Conservation (phyloP, 1,140 invertebrate genomes). For the Solenopsis invicta region DNA sequence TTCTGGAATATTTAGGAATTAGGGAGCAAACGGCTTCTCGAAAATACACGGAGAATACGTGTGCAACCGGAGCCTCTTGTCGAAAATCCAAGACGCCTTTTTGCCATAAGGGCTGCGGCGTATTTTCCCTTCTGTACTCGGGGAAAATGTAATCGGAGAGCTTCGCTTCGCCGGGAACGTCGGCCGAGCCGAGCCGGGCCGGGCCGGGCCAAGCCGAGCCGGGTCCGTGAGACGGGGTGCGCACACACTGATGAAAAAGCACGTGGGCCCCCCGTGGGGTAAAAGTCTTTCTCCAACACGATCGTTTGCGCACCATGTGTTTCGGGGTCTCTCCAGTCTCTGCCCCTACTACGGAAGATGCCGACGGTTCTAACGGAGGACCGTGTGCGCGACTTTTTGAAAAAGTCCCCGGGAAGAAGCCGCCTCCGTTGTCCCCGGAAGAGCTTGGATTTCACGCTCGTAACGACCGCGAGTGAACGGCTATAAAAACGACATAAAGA, state of each 20-base stretch:
- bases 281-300: conserved; percentile 83
- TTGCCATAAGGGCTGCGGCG: conserved; percentile 18
- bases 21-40: not conserved
- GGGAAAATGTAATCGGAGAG: conserved; percentile 79
- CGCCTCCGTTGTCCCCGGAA: conserved; percentile 70
- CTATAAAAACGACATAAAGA: conserved; percentile 85
- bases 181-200: not conserved
- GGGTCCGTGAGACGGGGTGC: conserved; percentile 52
- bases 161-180: not conserved
- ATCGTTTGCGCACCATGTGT: conserved; percentile 85
- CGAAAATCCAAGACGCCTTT: conserved; percentile 36
- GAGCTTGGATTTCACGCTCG: conserved; percentile 82
- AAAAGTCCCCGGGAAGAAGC: conserved; percentile 62
- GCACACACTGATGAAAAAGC: conserved; percentile 69
- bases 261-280: conserved; percentile 82
- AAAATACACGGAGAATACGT: conserved; percentile 5
- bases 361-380: conserved; percentile 25
- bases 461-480: conserved; percentile 80
- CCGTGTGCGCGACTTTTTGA: conserved; percentile 58
- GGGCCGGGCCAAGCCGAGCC: too few species aligned
- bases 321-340: conserved; percentile 55
- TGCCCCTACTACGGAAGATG: not conserved
- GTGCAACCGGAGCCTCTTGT: conserved; percentile 41
- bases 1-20: not conserved
- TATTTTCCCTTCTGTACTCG: conserved; percentile 44